Evolutionary conservation across 1,140 invertebrate species (phyloP), one percentile per base, ranked within the genome.

Genomic region (Colletes gigas): DNA sequence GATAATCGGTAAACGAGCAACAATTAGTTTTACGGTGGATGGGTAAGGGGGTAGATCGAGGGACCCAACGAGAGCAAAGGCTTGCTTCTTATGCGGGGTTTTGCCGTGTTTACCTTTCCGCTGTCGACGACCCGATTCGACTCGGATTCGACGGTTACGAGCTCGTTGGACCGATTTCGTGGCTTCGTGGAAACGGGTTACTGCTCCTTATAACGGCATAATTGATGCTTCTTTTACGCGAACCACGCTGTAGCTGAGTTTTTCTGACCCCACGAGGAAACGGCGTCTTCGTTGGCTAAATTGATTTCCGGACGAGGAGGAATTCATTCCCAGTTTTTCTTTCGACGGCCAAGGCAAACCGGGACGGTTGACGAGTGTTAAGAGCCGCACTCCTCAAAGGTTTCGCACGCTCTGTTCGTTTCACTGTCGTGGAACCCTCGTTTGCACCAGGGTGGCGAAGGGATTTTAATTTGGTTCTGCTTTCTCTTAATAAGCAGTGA

Each of bases 51-150:
- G 30, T 8, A 59, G 21, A 79, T 47, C 52, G 10, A 47, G 3
- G 50, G 44, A 30, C 50, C 5, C 62, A 17, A 50, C 39, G 41
- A n/a, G 21, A 70, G 59, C 66, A 50, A 68, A 55, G 52, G 39
- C 30, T 72, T 44, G 59, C 30, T 83, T 84, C 73, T 84, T 84
- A 9, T 39, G 0, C 17, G 4, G 12, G 30, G 65, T 82, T 82
- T 70, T 74, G 54, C 66, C 52, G 47, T 84, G 70, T 83, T 85
- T 85, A 76, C 68, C 81, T 85, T 85, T 81, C 72, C 67, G 62
- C 59, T 57, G 50, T 83, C 77, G 81, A 83, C 71, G 69, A 69
- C 70, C 50, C 59, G 75, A 73, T 73, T 73, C 60, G 19, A 65
- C 44, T 52, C 62, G 50, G 41, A 67, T 67, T 57, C 52, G 73